Base-by-base conservation (phyloP, 92 coral and sea anemone species). In the Desmophyllum pertusum region DNA sequence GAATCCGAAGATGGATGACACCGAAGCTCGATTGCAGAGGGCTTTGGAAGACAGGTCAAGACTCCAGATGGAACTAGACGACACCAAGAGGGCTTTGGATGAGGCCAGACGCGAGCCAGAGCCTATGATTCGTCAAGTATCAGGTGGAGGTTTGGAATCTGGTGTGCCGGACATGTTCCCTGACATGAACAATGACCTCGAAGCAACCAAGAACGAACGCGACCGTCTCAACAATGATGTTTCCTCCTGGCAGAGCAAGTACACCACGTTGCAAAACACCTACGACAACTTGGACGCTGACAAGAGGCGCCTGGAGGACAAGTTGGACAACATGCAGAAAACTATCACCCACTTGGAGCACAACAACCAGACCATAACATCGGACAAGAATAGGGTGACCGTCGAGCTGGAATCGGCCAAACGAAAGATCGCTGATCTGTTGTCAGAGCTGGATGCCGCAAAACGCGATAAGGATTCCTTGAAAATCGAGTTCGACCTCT, bases 291-390 rank as follows among this genome's bases (percentile, higher is more conserved):
- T 94, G 42, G 83, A 88, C 68, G 78, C 86, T 65, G 95, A 91
- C 84, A 94, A 94, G 75, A 91, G 87, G 67, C 90, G 86, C 55
- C 81, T 97, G 50, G 98, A 94, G 61, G 96, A 94, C 46, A 95
- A 95, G 65, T 85, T 97, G 70, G 95, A 92, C 81, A 87, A 74
- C 84, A 92, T 95, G 94, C 98, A 92, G 85, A 93, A 91, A 85
- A 87, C 93, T 13, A 91, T 97, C 81, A 94, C 87, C 70, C 91
- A 88, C 79, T 85, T 97, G 36, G 98, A 94, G 76, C 93, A 94
- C 81, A 88, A 75, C 80, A 94, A 93, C 88, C 94, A 95, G 86
- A 88, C 91, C 46, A 76, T 95, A 76, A 63, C 85, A 13, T 90
- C 92, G 50, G 98, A 97, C 86, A 97, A 91, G 93, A 93, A 81